Conservation (phyloP, 2,113 vertebrate species). For the Gasterosteus nipponicus region DNA sequence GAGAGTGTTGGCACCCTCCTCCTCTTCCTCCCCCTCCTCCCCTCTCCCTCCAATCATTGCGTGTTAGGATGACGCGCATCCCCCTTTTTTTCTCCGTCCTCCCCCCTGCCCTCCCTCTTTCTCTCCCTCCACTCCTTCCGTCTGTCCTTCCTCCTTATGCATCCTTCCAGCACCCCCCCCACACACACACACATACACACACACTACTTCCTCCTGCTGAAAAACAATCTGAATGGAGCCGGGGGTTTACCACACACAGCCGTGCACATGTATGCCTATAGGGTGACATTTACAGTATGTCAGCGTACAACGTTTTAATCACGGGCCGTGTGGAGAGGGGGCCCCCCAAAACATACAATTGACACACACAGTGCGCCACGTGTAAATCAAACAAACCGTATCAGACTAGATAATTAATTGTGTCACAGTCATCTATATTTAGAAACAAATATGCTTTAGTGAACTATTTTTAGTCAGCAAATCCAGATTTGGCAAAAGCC, state of each 20-base stretch:
- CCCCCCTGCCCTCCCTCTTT: background rate
- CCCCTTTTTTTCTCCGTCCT: conserved; percentile 6
- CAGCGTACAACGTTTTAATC: conserved; percentile 32
- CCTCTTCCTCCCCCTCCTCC: conserved; percentile 11
- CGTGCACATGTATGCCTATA: conserved; percentile 21
- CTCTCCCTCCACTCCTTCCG: conserved; percentile 18
- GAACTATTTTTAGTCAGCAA: conserved; percentile 18
- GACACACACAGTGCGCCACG: conserved; percentile 4
- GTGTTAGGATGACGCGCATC: conserved; percentile 59
- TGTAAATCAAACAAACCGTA: background rate
- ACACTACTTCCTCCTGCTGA: conserved; percentile 14
- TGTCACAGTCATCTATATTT: conserved; percentile 29
- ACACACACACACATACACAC: conserved; percentile 24
- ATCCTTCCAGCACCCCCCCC: conserved; percentile 33
- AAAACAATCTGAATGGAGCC: conserved; percentile 35
- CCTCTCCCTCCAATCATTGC: conserved; percentile 65
- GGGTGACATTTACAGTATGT: conserved; percentile 48
- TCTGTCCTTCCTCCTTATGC: conserved; percentile 35
- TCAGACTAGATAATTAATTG: background rate
- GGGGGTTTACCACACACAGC: conserved; percentile 45
- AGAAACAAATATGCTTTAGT: conserved; percentile 3
- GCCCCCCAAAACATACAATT: background rate
- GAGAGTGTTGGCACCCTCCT: conserved; percentile 48
- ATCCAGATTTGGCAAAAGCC: conserved; percentile 7
- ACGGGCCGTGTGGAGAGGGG: conserved; percentile 4